Evolutionary conservation across 2,888 invertebrate genomes (phyloP).

Genomic region (Drosophila testacea): DNA sequence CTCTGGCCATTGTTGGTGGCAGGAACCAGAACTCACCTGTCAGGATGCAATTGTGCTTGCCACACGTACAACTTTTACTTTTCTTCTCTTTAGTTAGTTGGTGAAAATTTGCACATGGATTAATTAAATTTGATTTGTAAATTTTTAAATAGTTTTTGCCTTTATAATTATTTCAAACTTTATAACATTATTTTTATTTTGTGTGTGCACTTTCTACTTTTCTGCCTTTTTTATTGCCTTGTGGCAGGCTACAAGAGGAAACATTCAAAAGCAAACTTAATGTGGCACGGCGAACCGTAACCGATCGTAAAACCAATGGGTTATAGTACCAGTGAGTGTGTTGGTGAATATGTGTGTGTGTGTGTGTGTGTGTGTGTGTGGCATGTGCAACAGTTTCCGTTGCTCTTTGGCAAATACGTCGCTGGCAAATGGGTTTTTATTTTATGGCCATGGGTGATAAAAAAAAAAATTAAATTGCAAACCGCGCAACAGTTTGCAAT

Average conservation of each 20-base stretch:
- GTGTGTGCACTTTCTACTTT: conserved; percentile 50
- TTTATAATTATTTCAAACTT: conserved; percentile 5
- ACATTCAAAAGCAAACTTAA: conserved; percentile 69
- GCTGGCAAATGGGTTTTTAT: conserved; percentile 59
- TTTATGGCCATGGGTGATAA: conserved; percentile 46
- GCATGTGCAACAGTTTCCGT: conserved; percentile 64
- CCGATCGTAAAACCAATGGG: conserved; percentile 70
- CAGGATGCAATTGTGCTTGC: background rate
- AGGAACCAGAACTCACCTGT: conserved; percentile 13
- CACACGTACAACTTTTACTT: background rate
- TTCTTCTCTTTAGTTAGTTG: background rate
- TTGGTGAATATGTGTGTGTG: conserved; percentile 8
- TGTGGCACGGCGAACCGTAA: conserved; percentile 69
- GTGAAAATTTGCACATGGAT: conserved; percentile 9
- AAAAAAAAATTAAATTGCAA: conserved; percentile 48
- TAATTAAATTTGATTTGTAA: conserved; percentile 20
- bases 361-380: conserved; percentile 28
- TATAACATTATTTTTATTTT: conserved; percentile 39
- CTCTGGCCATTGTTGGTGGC: background rate
- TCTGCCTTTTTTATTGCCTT: conserved; percentile 15
- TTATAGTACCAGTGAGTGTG: conserved; percentile 21
- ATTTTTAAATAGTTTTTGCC: conserved; percentile 3
- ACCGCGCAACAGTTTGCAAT: conserved; percentile 79
- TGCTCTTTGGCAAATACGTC: conserved; percentile 32
- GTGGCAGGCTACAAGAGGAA: conserved; percentile 32